Evolutionary conservation across 1,140 invertebrate genomes (phyloP), one percentile per base, ranked within the genome.

Genomic region (Elysia chlorotica): DNA sequence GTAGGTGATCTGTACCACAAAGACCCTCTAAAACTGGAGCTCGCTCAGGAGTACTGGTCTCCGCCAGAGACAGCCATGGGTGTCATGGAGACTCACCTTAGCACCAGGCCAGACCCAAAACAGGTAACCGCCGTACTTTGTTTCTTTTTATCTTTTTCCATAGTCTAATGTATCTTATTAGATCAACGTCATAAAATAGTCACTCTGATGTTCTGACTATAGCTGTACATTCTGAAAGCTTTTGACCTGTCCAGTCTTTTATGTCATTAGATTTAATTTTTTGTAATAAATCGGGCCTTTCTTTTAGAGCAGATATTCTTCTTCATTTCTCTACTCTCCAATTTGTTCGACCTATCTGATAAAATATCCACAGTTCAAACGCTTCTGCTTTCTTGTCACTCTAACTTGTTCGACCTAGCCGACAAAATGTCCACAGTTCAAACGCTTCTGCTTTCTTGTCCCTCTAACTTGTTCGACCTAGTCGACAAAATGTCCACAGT

Each of bases 1-100:
- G 91, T 97, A 38, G 91, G 92, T 31, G 90, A 92, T 74, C 87
- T 97, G 21, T 97, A 97, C 85, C 88, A 87, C 28, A 90, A 92
- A 74, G 94, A 96, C 87, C 91, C 92, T 1, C 85, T 93, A 0
- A 89, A 91, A 33, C 88, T 95, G 36, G 90, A 93, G 57, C 87
- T 94, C 31, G 91, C 91, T 1, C 85, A 93, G 78, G 94, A 96
- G 76, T 98, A 93, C 87, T 97, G 95, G 95, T 92, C 91, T 75
- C 90, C 92, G 2, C 88, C 90, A 63, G 92, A 93, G 63, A 72
- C 79, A 25, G 35, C 68, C 19, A 33, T 57, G 17, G 74, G 74
- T 10, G 76, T 78, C 14, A 79, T 78, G 56, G 63, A 65, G 19
- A 28, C 53, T 17, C 56, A 33, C 30, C 6, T 36, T 63, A 59